Evolutionary conservation across 2,888 invertebrate genomes (phyloP), one percentile per base, ranked within the genome.

Genomic region (Lycaena phlaeas): DNA sequence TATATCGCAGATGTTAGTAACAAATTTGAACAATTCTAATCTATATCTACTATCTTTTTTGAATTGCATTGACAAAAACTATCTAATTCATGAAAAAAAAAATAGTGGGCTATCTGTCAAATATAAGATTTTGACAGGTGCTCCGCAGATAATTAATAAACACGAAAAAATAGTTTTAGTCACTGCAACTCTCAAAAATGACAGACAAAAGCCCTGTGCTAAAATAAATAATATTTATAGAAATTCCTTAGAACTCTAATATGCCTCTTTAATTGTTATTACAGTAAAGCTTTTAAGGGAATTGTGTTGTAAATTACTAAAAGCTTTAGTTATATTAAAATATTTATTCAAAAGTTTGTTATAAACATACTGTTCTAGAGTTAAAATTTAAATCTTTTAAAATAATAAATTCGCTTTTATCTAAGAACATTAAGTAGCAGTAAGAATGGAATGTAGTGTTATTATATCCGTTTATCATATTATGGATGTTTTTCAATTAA

Each of bases 391-490:
- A 55, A 45, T 56, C 60, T 34, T 18, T 31, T 31, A 57, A 58
- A 50, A 60, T 55, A 56, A 49, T 57, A 54, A 56, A 59, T 59
- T 68, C 63, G 75, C 76, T 77, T 75, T 71, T 67, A 67, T 69
- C 70, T 68, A 66, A n/a, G n/a, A n/a, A 64, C 41, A 64, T 48
- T 68, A 46, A 63, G 56, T 63, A 59, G 43, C 51, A 38, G 29
- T 39, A 28, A 76, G 68, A 64, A 65, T 63, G 63, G 64, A 61
- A 61, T 70, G 68, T 73, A 70, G 62, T 67, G 71, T 60, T 67
- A 68, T 59, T 62, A 67, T 69, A 68, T 66, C 61, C 53, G 54
- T 56, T 62, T 60, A 34, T 34, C 34, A 34, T 34, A 34, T 34
- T 34, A 34, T 34, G 11, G 34, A 34, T 18, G 34, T 6, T 34